Conservation (phyloP, 2,113 vertebrate genomes). For the Trogon surrucura region DNA sequence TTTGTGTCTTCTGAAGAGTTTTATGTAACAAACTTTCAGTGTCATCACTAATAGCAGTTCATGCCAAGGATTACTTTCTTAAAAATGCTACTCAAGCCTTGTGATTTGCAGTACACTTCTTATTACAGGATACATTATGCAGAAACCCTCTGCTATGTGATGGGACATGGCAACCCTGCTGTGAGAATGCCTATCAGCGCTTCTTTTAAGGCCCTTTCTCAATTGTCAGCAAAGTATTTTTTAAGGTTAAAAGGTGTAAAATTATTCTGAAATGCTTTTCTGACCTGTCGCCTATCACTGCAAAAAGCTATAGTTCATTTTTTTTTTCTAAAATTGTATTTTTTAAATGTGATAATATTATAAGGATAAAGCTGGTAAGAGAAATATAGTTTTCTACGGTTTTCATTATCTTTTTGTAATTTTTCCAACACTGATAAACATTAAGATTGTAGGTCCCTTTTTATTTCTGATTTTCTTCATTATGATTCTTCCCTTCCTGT, state of each 20-base stretch:
- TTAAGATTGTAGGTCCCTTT: constrained; percentile 33
- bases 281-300: constrained; percentile 86
- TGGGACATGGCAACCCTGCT: constrained; percentile 83
- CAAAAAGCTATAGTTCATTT: constrained; percentile 80
- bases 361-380: constrained; percentile 71
- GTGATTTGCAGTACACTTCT: constrained; percentile 76
- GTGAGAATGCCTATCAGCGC: constrained; percentile 85
- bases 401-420: constrained; percentile 33
- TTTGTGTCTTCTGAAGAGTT: constrained; percentile 75
- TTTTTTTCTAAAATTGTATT: constrained; percentile 78
- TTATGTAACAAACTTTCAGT: constrained; percentile 79
- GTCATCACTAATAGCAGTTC: constrained; percentile 77
- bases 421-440: constrained; percentile 7
- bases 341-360: constrained; percentile 78
- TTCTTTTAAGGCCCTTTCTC: constrained; percentile 87
- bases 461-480: constrained; percentile 59
- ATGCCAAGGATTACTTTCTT: constrained; percentile 75
- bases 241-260: constrained; percentile 91
- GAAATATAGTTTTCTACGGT: constrained; percentile 69
- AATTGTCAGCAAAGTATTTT: constrained; percentile 89
- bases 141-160: constrained; percentile 78
- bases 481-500: constrained; percentile 40
- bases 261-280: constrained; percentile 90
- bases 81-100: constrained; percentile 72
- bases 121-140: constrained; percentile 85